These are phyloP conservation scores for Cotesia congregata DNA, from an alignment of 2,888 invertebrate species.

Conservation along the genomic window DNA sequence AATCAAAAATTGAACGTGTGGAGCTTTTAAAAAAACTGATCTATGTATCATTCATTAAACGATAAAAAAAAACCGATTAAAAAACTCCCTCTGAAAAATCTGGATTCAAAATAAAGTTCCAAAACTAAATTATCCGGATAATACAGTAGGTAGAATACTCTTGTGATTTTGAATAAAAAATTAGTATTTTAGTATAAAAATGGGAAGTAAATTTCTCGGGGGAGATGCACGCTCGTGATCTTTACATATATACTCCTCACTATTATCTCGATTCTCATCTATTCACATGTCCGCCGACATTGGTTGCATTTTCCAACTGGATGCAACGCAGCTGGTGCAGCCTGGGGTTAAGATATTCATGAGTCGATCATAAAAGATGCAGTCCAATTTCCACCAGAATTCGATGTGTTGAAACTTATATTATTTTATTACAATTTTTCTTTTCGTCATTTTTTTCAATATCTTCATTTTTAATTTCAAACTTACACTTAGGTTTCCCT, in stretches of 20 bases:
- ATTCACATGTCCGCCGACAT: slow-evolving; percentile 9
- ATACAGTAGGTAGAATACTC: not conserved
- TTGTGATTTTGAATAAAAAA: slow-evolving; percentile 10
- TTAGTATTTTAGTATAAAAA: not conserved
- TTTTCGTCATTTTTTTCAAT: not conserved
- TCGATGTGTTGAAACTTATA: slow-evolving; percentile 39
- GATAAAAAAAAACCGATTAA: too few relatives aligned
- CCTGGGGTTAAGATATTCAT: slow-evolving; percentile 53
- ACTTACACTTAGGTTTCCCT: not conserved
- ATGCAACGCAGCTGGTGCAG: slow-evolving; percentile 41
- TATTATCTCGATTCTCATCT: slow-evolving; percentile 8
- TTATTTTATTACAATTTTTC: not conserved
- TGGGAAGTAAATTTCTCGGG: slow-evolving; percentile 5
- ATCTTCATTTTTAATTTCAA: slow-evolving; percentile 6
- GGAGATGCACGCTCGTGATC: not conserved
- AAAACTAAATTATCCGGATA: not conserved
- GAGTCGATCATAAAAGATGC: slow-evolving; percentile 56
- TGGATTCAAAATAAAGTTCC: not conserved
- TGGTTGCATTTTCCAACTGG: slow-evolving; percentile 21
- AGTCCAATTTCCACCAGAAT: slow-evolving; percentile 52
- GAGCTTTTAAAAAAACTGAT: too few relatives aligned
- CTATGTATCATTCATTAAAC: too few relatives aligned
- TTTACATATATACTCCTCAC: not conserved
- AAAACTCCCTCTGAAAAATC: too few relatives aligned
- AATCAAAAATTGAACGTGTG: too few relatives aligned